Evolutionary conservation across 2,888 invertebrate species (phyloP).

Genomic region (Ophion ventricosus): DNA sequence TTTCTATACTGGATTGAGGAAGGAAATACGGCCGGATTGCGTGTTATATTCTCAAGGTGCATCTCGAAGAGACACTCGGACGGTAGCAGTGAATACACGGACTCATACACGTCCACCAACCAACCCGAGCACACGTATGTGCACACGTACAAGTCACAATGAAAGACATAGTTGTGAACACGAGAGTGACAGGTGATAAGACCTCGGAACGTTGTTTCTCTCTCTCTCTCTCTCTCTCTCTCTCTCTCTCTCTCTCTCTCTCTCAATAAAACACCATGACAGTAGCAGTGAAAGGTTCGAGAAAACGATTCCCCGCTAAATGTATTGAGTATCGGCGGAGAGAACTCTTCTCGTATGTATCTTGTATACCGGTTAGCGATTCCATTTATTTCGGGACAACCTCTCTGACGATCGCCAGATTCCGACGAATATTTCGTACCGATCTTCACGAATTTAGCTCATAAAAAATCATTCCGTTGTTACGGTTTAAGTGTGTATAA

Average conservation of each 20-base stretch:
- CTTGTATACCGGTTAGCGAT: conserved; percentile 53
- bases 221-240: conserved; percentile 35
- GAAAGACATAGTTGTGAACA: conserved; percentile 28
- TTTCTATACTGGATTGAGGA: conserved; percentile 55
- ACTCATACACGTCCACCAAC: conserved; percentile 9
- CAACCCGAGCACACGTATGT: not conserved
- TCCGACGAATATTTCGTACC: conserved; percentile 30
- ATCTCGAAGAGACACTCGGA: conserved; percentile 39
- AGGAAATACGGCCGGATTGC: conserved; percentile 52
- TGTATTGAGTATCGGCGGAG: conserved; percentile 56
- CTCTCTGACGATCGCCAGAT: conserved; percentile 14
- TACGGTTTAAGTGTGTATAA: no score
- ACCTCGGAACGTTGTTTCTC: conserved; percentile 48
- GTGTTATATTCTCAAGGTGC: conserved; percentile 63
- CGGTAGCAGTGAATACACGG: conserved; percentile 40
- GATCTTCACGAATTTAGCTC: not conserved
- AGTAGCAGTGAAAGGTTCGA: conserved; percentile 26
- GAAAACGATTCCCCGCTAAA: conserved; percentile 52
- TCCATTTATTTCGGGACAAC: conserved; percentile 39
- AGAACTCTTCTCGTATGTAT: conserved; percentile 30
- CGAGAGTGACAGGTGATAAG: conserved; percentile 68
- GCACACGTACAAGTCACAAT: conserved; percentile 1
- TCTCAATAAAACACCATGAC: conserved; percentile 32
- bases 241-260: conserved; percentile 35
- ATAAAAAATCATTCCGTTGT: not conserved